phyloP scores from a whole-genome alignment of 2,113 vertebrate genomes.

The Turnix velox region DNA sequence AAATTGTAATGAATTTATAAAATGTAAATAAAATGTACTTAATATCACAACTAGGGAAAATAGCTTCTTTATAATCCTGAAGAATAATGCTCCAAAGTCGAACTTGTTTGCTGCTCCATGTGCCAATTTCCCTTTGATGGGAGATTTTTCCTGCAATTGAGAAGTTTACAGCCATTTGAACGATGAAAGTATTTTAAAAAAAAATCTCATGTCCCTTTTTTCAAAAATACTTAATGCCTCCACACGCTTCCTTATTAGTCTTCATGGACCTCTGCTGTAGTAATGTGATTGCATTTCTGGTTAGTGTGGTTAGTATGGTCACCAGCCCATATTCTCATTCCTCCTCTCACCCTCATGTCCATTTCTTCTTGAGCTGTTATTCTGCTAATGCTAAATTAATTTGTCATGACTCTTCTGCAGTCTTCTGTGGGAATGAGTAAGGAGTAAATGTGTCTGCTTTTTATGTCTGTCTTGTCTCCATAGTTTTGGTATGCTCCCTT shows the following conservation, averaged over 20 bases:
- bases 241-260: background rate
- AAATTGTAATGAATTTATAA: background rate
- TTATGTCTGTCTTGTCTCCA: background rate
- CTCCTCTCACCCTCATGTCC: background rate
- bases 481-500: background rate
- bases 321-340: background rate
- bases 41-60: background rate
- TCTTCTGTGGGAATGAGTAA: background rate
- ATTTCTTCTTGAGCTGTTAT: background rate
- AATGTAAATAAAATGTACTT: background rate
- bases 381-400: background rate
- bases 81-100: background rate
- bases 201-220: background rate
- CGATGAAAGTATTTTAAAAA: background rate
- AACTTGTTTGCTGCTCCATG: background rate
- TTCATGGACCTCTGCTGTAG: background rate
- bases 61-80: background rate
- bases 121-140: background rate
- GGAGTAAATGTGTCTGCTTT: background rate
- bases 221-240: background rate
- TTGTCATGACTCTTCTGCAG: background rate
- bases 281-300: background rate
- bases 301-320: background rate
- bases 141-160: background rate
- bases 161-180: background rate